Conservation (phyloP, 2,888 invertebrate genomes). For the Graphium colonna region DNA sequence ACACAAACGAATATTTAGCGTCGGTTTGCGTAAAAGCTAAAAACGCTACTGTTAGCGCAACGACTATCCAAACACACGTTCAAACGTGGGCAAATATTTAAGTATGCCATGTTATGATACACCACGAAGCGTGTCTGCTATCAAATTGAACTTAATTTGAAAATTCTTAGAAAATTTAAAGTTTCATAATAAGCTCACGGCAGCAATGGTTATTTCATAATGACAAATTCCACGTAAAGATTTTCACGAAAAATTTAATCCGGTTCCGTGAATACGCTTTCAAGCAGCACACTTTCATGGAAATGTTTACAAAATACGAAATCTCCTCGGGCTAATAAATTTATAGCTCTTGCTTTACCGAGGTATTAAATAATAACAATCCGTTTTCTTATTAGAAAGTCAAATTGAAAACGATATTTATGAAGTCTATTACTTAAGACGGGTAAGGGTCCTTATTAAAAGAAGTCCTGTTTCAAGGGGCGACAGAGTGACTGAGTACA, state of each 20-base stretch:
- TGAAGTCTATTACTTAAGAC: constrained; percentile 33
- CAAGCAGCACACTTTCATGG: neutral
- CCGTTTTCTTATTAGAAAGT: constrained; percentile 10
- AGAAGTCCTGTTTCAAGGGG: constrained; percentile 54
- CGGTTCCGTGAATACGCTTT: neutral
- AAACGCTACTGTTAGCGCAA: constrained; percentile 7
- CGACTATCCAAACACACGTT: constrained; percentile 3
- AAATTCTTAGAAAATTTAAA: neutral
- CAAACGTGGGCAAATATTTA: constrained; percentile 3
- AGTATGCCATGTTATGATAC: neutral
- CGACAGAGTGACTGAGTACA: constrained; percentile 72
- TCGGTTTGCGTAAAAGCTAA: constrained; percentile 1
- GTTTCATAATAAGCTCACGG: neutral
- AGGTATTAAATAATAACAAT: neutral
- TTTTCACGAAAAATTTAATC: neutral
- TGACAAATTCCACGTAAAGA: neutral
- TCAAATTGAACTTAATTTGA: neutral
- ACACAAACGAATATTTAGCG: neutral
- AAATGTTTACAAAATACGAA: neutral
- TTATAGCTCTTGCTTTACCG: constrained; percentile 3
- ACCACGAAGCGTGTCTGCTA: neutral
- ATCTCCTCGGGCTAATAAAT: neutral
- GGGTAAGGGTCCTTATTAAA: constrained; percentile 53
- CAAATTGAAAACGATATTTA: constrained; percentile 31
- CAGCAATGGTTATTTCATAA: neutral